Evolutionary conservation across 2,797 vertebrate genomes (phyloP).

Genomic region (Triplophysa bombifrons): DNA sequence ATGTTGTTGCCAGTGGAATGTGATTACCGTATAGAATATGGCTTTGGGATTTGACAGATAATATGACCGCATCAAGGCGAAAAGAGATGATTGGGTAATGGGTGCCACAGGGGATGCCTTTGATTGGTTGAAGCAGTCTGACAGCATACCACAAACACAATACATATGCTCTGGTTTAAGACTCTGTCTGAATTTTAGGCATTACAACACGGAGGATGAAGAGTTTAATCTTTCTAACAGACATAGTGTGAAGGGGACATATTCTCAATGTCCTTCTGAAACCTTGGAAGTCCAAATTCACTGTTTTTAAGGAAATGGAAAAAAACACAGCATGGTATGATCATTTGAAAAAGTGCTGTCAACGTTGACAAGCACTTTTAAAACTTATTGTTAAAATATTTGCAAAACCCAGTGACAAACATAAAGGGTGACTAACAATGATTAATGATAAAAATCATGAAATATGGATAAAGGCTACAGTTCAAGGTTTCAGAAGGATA

Average conservation of each 20-base stretch:
- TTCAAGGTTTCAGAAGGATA: too few species aligned
- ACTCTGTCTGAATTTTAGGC: conserved; percentile 36
- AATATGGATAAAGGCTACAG: too few species aligned
- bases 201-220: conserved; percentile 26
- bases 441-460: too few species aligned
- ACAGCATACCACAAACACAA: conserved; percentile 69
- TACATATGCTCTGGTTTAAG: conserved; percentile 70
- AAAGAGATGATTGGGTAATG: conserved; percentile 69
- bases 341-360: too few species aligned
- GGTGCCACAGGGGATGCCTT: conserved; percentile 64
- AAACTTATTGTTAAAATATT: too few species aligned
- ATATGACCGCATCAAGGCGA: conserved; percentile 66
- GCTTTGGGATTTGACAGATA: conserved; percentile 61
- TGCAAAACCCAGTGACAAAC: too few species aligned
- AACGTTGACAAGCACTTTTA: too few species aligned
- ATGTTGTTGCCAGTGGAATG: conserved; percentile 64
- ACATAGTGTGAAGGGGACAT: background rate
- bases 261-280: too few species aligned
- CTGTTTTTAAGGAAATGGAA: too few species aligned
- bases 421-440: too few species aligned
- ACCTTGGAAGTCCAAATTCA: too few species aligned
- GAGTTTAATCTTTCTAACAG: conserved; percentile 16
- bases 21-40: conserved; percentile 66
- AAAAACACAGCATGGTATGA: too few species aligned
- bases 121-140: conserved; percentile 64